These are phyloP conservation scores for Lepidonotus clava DNA, from an alignment of 2,888 invertebrate species.

Conservation along the genomic window DNA sequence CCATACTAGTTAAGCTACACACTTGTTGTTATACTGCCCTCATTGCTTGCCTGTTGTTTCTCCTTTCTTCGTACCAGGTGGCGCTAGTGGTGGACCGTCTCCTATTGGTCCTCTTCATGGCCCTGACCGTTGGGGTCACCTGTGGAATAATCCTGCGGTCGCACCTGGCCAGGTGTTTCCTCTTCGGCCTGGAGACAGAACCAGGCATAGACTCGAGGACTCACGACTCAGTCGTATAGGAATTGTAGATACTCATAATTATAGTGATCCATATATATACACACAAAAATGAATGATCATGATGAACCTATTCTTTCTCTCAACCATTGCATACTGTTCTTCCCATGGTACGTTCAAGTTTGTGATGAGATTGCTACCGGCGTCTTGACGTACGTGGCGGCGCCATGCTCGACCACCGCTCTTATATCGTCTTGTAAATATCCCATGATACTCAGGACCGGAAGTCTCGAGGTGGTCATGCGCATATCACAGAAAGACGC, in stretches of 20 bases:
- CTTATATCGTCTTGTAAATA: not conserved
- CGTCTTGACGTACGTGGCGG: not conserved
- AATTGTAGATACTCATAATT: not conserved
- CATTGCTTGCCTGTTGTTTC: not conserved
- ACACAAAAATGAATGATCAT: not conserved
- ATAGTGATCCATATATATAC: no score
- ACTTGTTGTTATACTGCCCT: no score
- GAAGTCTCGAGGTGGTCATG: not conserved
- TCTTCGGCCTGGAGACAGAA: slow-evolving; percentile 47
- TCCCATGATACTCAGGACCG: slow-evolving; percentile 22
- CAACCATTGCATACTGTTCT: not conserved
- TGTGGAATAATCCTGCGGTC: slow-evolving; percentile 80
- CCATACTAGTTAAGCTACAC: no score
- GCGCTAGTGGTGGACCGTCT: slow-evolving; percentile 89
- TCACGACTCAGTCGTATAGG: not conserved
- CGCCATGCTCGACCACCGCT: not conserved
- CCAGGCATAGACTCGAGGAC: slow-evolving; percentile 33
- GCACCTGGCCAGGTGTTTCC: slow-evolving; percentile 73
- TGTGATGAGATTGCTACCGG: not conserved
- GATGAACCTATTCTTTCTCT: not conserved
- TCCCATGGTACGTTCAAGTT: not conserved
- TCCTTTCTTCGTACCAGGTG: slow-evolving; percentile 61
- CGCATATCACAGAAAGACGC: slow-evolving; percentile 14
- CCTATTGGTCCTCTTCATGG: slow-evolving; percentile 82
- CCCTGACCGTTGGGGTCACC: slow-evolving; percentile 81